Base-by-base conservation (phyloP, 2,888 invertebrate species). In the Blomia tropicalis region DNA sequence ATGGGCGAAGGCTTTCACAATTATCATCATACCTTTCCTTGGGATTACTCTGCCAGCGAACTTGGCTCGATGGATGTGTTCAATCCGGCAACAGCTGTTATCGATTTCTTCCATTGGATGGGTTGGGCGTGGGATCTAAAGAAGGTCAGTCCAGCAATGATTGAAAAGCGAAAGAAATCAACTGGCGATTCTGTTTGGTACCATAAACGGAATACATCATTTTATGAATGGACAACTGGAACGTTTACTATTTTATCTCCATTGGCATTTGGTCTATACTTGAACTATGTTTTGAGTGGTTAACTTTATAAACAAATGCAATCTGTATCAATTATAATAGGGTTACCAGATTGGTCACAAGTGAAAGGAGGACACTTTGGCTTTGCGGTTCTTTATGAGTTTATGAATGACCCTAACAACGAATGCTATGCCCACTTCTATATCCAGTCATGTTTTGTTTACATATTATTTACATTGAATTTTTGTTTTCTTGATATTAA, bases 1-100 rank as follows among this genome's bases (percentile, higher is more conserved):
- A 56, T 56, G 56, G 56, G 56, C 29, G 56, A 56, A 56, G 56
- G 56, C 2, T 27, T 27, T 25, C 56, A 56, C 29, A 56, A 56
- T 36, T 56, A 56, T 25, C 56, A 56, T 36, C 56, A 56, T 25
- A 30, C 29, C 17, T 56, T 56, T 31, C 56, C 56, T 2, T 56
- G 29, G 25, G 56, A 56, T 25, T 56, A 56, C 29, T 29, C 25
- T 31, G 25, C 56, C 3, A 56, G 29, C 29, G 56, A 56, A 36
- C 22, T 47, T 7, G 51, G 51, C 23, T 7, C 51, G 11, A 11
- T 27, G 11, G 51, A 47, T 27, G 51, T 47, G 23, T 47, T 47
- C 51, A 47, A 47, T 27, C 51, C 51, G 14, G 51, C 51, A 7
- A 47, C 51, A 47, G 51, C 51, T 47, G 51, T n/a, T 11, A 47